A percentile compares a stretch with the other conserved stretches of the same genome.
phyloP scores from a whole-genome alignment of 2,797 vertebrate genomes.

The Chelon labrosus region DNA sequence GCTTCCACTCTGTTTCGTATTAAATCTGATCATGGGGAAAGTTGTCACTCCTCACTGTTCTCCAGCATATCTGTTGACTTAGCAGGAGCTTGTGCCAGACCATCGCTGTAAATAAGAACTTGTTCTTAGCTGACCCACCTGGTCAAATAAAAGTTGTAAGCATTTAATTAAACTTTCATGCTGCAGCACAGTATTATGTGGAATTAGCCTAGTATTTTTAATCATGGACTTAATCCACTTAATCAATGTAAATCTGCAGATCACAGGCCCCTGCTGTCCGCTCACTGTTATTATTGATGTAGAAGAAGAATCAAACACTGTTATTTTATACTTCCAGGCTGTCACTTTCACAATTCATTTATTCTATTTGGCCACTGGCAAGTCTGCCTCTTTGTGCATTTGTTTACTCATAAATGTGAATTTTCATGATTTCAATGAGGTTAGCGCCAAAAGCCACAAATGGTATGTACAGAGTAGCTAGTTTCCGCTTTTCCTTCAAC shows the following conservation, averaged over 20 bases:
- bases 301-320: conserved; percentile 35
- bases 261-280: conserved; percentile 66
- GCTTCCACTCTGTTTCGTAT: conserved; percentile 64
- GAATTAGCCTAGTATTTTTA: conserved; percentile 56
- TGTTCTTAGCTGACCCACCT: conserved; percentile 71
- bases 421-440: conserved; percentile 24
- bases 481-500: conserved; percentile 9
- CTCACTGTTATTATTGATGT: conserved; percentile 38
- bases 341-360: conserved; percentile 28
- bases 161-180: conserved; percentile 58
- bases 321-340: conserved; percentile 47
- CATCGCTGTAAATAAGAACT: conserved; percentile 52
- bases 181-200: conserved; percentile 53
- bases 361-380: conserved; percentile 5
- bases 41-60: conserved; percentile 61
- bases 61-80: conserved; percentile 70
- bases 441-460: conserved; percentile 22
- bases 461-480: background rate
- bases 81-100: conserved; percentile 52
- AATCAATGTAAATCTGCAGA: conserved; percentile 63
- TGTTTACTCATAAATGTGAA: conserved; percentile 45
- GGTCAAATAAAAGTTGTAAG: conserved; percentile 69
- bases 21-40: conserved; percentile 68
- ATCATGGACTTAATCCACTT: conserved; percentile 55
- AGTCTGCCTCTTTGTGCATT: conserved; percentile 9